Conservation (phyloP, 2,797 vertebrate species). For the Parauchenoglanis punctatus region DNA sequence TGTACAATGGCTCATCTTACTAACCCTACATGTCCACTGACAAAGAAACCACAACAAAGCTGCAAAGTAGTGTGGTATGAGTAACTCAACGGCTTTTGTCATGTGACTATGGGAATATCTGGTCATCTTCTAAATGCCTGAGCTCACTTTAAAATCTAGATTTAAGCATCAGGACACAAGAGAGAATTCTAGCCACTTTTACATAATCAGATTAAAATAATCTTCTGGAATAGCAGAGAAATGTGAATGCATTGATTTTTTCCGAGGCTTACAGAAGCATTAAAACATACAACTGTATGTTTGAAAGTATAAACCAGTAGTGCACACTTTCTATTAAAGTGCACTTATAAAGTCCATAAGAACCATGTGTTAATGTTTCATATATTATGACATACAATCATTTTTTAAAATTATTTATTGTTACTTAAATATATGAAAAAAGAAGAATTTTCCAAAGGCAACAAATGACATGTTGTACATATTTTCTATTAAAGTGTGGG, state of each 20-base stretch:
- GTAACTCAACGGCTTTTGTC: conserved; percentile 16
- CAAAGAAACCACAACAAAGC: conserved; percentile 52
- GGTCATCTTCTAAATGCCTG: conserved; percentile 6
- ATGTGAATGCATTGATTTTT: neutral
- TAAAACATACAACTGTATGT: neutral
- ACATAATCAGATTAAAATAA: neutral
- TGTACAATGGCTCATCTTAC: conserved; percentile 68
- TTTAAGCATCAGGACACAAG: neutral
- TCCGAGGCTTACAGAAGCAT: neutral
- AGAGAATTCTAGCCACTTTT: conserved; percentile 15
- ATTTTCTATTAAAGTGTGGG: neutral
- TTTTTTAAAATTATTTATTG: neutral
- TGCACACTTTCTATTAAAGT: neutral
- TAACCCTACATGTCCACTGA: conserved; percentile 57
- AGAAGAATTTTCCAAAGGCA: neutral
- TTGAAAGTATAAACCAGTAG: neutral
- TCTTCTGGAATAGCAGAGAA: neutral
- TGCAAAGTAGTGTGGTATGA: conserved; percentile 6
- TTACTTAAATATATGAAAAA: neutral
- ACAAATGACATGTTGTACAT: neutral
- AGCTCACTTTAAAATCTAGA: neutral
- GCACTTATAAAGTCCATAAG: neutral
- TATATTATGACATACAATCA: neutral
- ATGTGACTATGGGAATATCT: conserved; percentile 7
- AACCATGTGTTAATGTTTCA: neutral